Conservation (phyloP, 2,113 vertebrate genomes). For the Toxostoma redivivum region DNA sequence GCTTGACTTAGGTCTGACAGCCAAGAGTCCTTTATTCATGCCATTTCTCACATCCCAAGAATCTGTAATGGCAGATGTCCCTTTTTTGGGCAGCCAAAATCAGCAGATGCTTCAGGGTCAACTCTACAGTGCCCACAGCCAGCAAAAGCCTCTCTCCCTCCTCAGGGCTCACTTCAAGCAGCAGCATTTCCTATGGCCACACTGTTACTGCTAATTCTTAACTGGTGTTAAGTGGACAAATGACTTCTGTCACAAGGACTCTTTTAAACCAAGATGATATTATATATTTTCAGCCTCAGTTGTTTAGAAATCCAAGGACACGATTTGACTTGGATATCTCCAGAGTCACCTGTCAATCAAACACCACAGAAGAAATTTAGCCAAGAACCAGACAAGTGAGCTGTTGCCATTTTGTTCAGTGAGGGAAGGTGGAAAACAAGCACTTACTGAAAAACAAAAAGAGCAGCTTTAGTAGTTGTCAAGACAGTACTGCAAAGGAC, state of each 20-base stretch:
- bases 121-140: not conserved
- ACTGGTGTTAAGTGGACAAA: not conserved
- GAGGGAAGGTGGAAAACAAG: not conserved
- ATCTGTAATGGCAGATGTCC: not conserved
- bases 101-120: not conserved
- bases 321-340: not conserved
- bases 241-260: not conserved
- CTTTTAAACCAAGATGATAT: not conserved
- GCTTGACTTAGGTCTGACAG: not conserved
- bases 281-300: not conserved
- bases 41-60: not conserved
- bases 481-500: not conserved
- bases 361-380: not conserved
- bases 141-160: not conserved
- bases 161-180: not conserved
- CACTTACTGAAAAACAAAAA: not conserved
- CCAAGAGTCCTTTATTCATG: not conserved
- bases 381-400: not conserved
- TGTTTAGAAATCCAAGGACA: not conserved
- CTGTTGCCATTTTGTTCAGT: constrained; percentile 10
- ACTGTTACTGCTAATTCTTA: not conserved
- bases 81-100: not conserved
- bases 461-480: not conserved
- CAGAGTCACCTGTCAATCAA: not conserved
- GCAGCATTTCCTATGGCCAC: not conserved